These are phyloP conservation scores for Lasioglossum oenotherae DNA, from an alignment of 2,888 invertebrate species.

Conservation along the genomic window DNA sequence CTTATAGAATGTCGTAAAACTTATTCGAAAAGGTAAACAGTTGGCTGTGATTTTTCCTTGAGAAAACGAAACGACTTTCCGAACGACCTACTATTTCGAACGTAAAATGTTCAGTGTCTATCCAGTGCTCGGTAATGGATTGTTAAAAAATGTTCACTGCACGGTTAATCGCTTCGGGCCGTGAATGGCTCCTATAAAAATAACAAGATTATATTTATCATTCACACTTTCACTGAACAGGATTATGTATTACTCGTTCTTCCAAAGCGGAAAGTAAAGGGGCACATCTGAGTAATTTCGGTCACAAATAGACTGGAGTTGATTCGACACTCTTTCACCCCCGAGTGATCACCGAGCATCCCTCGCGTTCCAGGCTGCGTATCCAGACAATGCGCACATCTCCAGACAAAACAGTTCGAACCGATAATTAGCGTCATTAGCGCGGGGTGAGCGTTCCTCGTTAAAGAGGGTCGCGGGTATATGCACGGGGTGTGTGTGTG, in stretches of 20 bases:
- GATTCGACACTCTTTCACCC: not conserved
- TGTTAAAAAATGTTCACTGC: not conserved
- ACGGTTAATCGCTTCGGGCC: not conserved
- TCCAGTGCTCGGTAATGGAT: not conserved
- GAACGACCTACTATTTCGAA: not conserved
- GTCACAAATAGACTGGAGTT: not conserved
- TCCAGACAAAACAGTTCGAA: slow-evolving; percentile 43
- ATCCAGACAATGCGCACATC: slow-evolving; percentile 25
- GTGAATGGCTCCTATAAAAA: not conserved
- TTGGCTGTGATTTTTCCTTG: no score
- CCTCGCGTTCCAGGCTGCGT: not conserved
- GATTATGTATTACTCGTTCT: not conserved
- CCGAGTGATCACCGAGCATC: slow-evolving; percentile 3
- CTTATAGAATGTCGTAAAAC: no score
- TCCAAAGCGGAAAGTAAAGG: not conserved
- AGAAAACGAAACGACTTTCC: no score
- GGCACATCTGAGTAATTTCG: not conserved
- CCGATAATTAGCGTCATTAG: slow-evolving; percentile 57
- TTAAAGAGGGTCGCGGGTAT: slow-evolving; percentile 26
- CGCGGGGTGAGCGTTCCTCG: slow-evolving; percentile 23
- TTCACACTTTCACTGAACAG: not conserved
- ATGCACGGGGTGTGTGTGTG: not conserved
- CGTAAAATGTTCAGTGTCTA: not conserved
- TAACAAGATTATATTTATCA: not conserved
- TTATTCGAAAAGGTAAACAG: no score